Base-by-base conservation (phyloP, 2,888 invertebrate genomes). In the Drosophila subquinaria region DNA sequence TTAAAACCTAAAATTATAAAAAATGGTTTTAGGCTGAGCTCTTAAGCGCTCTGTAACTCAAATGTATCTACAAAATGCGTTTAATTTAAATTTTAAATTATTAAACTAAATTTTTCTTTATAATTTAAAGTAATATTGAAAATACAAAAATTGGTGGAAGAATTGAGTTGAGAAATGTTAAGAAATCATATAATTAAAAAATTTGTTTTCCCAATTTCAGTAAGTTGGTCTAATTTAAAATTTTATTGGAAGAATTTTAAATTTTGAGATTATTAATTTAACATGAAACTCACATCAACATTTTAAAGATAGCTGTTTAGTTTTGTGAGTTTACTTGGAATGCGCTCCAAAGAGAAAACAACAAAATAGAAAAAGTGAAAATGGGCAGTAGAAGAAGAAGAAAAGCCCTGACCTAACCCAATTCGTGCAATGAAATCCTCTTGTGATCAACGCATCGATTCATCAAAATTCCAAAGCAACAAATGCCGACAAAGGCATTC, bases 401-500 rank as follows among this genome's bases (percentile, higher is more conserved):
- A 48, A 43, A 20, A 79, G 23, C 23, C 11, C 76, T 77, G 77
- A 77, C 77, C 80, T 77, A 57, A 70, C 66, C 52, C 57, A 79
- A 79, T 63, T 63, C 27, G 10, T 15, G 2, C 10, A n/a, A 9
- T 30, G 36, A n/a, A 30, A 38, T 36, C 33, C 40, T 36, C n/a
- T 48, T 17, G 60, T 33, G 33, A 42, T 51, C 47, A 35, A 45
- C 36, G 23, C 20, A 33, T 15, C 17, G 23, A n/a, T 50, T 79
- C 79, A 63, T 60, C 55, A 75, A 74, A 79, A 57, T 75, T 48
- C 38, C 62, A 9, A 45, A 15, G 57, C 36, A 43, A 48, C 67
- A 69, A 50, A 51, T 40, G 80, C 79, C 79, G 76, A 70, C 76
- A 79, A 63, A 68, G n/a, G 45, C 59, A 76, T 75, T 79, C 76